These are phyloP conservation scores for Apodemia hepburni DNA, from an alignment of 2,888 invertebrate species.

Conservation along the genomic window DNA sequence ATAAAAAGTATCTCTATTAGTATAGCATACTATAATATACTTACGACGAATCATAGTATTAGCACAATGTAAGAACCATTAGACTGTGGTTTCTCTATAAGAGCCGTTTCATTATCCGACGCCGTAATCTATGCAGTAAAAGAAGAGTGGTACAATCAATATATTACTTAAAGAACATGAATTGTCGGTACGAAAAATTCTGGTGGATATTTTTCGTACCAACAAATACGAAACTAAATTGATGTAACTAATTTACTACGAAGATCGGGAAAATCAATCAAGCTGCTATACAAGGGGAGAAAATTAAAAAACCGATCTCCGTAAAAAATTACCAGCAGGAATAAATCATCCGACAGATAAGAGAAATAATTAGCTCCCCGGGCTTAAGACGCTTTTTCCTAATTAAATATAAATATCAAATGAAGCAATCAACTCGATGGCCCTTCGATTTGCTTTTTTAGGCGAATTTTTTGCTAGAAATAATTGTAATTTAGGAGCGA, in stretches of 20 bases:
- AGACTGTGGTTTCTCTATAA: no score
- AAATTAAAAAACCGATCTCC: conserved; percentile 34
- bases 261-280: conserved; percentile 14
- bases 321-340: conserved; percentile 41
- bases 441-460: conserved; percentile 38
- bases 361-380: conserved; percentile 64
- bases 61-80: no score
- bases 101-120: no score
- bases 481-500: not conserved
- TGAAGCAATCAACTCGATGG: conserved; percentile 53
- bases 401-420: conserved; percentile 78
- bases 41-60: no score
- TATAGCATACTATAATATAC: no score
- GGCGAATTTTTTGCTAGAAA: not conserved
- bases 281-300: conserved; percentile 23
- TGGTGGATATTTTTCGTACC: no score
- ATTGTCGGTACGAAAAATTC: no score
- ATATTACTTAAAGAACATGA: no score
- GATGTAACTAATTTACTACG: not conserved
- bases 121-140: no score
- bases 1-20: no score
- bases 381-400: conserved; percentile 55
- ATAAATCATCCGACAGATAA: conserved; percentile 74
- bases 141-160: not conserved
- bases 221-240: no score